Evolutionary conservation across 1,140 invertebrate species (phyloP).

Genomic region (Orchestia grillus): DNA sequence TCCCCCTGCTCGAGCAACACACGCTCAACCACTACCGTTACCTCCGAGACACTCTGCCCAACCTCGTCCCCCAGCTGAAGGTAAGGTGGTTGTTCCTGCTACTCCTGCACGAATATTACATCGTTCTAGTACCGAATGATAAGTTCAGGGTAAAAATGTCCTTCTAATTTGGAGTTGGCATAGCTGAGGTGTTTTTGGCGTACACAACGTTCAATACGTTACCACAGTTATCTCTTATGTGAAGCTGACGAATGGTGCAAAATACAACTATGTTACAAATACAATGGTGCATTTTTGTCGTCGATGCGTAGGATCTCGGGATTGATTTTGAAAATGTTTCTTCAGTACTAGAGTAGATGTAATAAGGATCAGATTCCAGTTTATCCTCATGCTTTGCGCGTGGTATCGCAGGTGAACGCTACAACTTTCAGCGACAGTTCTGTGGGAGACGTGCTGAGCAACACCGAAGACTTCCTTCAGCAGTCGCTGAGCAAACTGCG

Average conservation of each 20-base stretch:
- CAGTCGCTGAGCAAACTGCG: slow-evolving; percentile 67
- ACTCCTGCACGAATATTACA: neutral
- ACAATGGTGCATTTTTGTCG: too few relatives aligned
- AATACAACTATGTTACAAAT: too few relatives aligned
- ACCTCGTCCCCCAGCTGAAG: slow-evolving; percentile 82
- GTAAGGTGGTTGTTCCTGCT: neutral
- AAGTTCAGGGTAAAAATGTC: too few relatives aligned
- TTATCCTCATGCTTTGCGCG: neutral
- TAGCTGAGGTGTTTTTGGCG: too few relatives aligned
- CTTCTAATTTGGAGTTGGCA: too few relatives aligned
- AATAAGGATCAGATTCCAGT: neutral
- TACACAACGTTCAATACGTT: too few relatives aligned
- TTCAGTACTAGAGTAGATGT: too few relatives aligned
- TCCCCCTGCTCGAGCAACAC: slow-evolving; percentile 91
- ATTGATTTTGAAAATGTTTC: too few relatives aligned
- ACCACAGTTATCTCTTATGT: too few relatives aligned
- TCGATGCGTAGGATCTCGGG: too few relatives aligned
- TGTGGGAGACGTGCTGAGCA: slow-evolving; percentile 61
- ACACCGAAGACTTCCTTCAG: slow-evolving; percentile 61
- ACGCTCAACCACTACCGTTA: slow-evolving; percentile 94
- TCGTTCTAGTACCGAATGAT: too few relatives aligned
- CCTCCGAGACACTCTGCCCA: slow-evolving; percentile 91
- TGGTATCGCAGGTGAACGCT: neutral
- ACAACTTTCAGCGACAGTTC: slow-evolving; percentile 60
- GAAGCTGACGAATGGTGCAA: too few relatives aligned